Percentiles rank a stretch among this genome's conserved stretches.
Conservation (phyloP, 2,113 vertebrate species). For the Pelobates fuscus region DNA sequence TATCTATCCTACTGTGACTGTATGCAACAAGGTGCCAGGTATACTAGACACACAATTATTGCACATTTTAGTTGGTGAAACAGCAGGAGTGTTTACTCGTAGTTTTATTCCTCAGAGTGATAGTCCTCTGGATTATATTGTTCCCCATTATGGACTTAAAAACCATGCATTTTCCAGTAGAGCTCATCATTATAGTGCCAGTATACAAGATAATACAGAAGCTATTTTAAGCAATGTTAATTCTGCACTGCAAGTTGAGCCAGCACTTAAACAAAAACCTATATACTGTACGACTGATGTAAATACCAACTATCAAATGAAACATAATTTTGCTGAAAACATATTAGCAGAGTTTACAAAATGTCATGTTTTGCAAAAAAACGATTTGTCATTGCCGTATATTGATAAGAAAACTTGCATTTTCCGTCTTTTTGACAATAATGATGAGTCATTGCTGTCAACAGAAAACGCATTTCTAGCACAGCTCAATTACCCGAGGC, state of each 20-base stretch:
- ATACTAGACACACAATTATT: background rate
- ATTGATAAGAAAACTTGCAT: constrained; percentile 3
- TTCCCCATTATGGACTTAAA: constrained; percentile 5
- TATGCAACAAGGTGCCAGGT: background rate
- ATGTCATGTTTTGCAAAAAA: background rate
- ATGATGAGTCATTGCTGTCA: constrained; percentile 7
- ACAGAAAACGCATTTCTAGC: constrained; percentile 13
- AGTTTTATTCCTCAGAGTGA: constrained; percentile 18
- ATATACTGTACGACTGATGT: background rate
- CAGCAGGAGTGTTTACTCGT: background rate
- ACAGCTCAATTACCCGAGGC: constrained; percentile 1
- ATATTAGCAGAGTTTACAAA: background rate
- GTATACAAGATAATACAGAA: background rate
- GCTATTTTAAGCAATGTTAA: constrained; percentile 2
- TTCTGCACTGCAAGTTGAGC: background rate
- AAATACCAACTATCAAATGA: background rate
- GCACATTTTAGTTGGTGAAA: constrained; percentile 3
- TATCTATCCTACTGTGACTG: background rate
- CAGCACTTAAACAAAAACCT: background rate
- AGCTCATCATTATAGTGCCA: constrained; percentile 8
- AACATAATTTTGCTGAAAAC: background rate
- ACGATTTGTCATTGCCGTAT: background rate
- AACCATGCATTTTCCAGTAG: background rate
- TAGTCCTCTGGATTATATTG: constrained; percentile 21
- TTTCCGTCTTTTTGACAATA: background rate